Base-by-base conservation (phyloP, 2,888 invertebrate genomes). In the Drosophila quinaria region DNA sequence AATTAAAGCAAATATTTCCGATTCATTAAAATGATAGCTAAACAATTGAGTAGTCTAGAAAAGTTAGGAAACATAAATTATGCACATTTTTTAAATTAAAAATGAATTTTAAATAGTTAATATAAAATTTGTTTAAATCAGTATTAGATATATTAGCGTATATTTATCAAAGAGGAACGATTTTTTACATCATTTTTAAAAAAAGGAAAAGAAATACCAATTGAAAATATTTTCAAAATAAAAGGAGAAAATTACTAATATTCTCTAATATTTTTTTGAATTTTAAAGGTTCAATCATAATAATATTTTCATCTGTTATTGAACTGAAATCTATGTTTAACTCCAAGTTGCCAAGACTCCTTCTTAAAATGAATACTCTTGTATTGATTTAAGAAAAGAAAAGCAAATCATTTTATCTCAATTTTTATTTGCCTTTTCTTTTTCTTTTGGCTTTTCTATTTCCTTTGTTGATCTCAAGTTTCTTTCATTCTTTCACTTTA, bases 401-500 rank as follows among this genome's bases (percentile, higher is more conserved):
- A 52, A 22, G 13, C 17, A 46, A 61, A 51, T 61, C 42, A 62
- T 62, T 62, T 62, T 54, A 61, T 51, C 61, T 15, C 41, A 51
- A 35, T 9, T 60, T 47, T 11, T 17, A 44, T 61, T 61, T 44
- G 17, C 35, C 15, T 54, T 41, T 29, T 17, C 51, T 29, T 55
- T 54, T 35, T 29, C 11, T 42, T 51, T 52, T 22, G 22, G 22
- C 9, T 50, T 5, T 47, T 37, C 47, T 69, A 15, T 29, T 46
- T 3, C 31, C 11, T 15, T 56, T 52, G 42, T 37, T 31, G 22
- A 22, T 65, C 59, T 63, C 67, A 41, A 63, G 51, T 72, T 54
- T 64, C 37, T 39, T 69, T 68, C 49, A 22, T 58, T 67, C 41
- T 42, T 69, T 70, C 46, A 22, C 64, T 65, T 75, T 71, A 82